Evolutionary conservation across 1,140 invertebrate genomes (phyloP).

Genomic region (Atopsyche davidsoni): DNA sequence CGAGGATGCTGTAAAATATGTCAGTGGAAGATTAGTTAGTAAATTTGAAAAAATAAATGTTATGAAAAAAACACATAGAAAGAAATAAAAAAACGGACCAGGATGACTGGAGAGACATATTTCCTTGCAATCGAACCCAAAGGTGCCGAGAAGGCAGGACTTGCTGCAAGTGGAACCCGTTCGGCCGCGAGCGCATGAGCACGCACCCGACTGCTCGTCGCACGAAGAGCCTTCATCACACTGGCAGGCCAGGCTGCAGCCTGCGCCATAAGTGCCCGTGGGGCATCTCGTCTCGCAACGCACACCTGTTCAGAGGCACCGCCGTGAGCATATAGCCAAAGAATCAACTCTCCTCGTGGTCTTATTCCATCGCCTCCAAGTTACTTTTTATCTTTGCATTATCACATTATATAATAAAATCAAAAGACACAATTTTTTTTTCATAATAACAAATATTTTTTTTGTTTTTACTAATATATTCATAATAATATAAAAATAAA

Average conservation of each 20-base stretch:
- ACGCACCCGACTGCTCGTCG: constrained; percentile 69
- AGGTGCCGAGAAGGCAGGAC: constrained; percentile 70
- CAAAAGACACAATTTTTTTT: no score
- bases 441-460: no score
- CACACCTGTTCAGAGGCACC: constrained; percentile 57
- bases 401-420: no score
- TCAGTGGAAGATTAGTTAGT: background rate
- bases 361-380: no score
- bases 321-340: no score
- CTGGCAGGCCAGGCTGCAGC: constrained; percentile 71
- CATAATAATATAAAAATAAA: no score
- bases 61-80: constrained; percentile 17
- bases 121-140: constrained; percentile 77
- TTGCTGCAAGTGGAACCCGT: constrained; percentile 67
- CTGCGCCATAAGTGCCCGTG: constrained; percentile 67
- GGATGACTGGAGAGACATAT: constrained; percentile 55
- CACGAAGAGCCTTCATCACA: constrained; percentile 87
- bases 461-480: no score
- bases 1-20: background rate
- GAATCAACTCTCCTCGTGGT: no score
- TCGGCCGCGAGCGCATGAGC: constrained; percentile 81
- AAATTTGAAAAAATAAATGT: constrained; percentile 1
- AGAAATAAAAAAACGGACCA: constrained; percentile 27
- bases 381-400: no score
- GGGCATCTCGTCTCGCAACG: constrained; percentile 80